Conservation (phyloP, 2,888 invertebrate genomes). For the Diarsia dahlii region DNA sequence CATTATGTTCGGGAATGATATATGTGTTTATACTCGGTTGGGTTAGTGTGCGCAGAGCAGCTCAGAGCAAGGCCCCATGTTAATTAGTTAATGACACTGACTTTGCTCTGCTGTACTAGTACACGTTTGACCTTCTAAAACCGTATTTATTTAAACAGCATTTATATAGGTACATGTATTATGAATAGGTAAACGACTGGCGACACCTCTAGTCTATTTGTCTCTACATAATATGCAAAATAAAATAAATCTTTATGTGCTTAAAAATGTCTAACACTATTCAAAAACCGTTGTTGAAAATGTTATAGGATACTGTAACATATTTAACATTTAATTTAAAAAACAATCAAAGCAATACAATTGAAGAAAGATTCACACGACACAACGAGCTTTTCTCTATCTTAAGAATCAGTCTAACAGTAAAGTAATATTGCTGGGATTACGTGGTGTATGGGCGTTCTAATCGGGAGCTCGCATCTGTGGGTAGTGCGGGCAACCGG, state of each 20-base stretch:
- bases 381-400: conserved; percentile 19
- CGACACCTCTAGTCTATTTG: not conserved
- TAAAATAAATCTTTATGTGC: no score
- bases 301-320: no score
- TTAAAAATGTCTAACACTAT: no score
- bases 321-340: not conserved
- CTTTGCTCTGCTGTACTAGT: conserved; percentile 66
- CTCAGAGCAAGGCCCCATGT: conserved; percentile 54
- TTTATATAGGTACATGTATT: conserved; percentile 36
- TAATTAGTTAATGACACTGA: conserved; percentile 78
- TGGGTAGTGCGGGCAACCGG: conserved; percentile 55
- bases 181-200: conserved; percentile 8
- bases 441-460: conserved; percentile 63
- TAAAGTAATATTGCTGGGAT: conserved; percentile 57
- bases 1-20: conserved; percentile 29
- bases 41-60: conserved; percentile 31
- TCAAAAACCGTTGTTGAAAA: no score
- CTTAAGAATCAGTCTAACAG: conserved; percentile 52
- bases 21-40: conserved; percentile 26
- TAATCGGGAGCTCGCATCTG: conserved; percentile 65
- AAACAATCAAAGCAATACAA: not conserved
- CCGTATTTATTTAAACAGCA: conserved; percentile 54
- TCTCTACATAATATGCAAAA: not conserved
- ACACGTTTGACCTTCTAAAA: conserved; percentile 65
- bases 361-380: conserved; percentile 16